These are phyloP conservation scores for Drosophila takahashii DNA, from an alignment of 1,140 invertebrate species.

Conservation along the genomic window DNA sequence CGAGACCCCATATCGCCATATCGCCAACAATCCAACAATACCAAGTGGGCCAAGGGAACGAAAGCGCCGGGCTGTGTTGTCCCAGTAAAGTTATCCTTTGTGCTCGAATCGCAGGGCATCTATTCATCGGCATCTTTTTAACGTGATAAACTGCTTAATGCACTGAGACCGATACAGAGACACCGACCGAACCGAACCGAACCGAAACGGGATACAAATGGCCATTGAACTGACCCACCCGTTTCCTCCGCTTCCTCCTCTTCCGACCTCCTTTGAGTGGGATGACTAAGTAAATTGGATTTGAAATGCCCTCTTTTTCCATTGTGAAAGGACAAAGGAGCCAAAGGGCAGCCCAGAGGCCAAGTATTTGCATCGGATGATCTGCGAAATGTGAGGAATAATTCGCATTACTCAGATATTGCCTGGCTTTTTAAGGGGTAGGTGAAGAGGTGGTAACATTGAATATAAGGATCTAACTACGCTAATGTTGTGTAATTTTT, in stretches of 20 bases:
- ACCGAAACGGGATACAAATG: constrained; percentile 28
- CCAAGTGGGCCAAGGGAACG: not conserved
- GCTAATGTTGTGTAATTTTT: no score
- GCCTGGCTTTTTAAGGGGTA: not conserved
- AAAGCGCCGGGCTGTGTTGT: constrained; percentile 2
- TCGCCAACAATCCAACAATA: not conserved
- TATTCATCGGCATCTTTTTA: constrained; percentile 78
- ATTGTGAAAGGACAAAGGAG: constrained; percentile 27
- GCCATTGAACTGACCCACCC: constrained; percentile 40
- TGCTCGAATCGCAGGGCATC: constrained; percentile 31
- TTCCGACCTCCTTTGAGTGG: constrained; percentile 22
- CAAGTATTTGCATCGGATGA: constrained; percentile 28
- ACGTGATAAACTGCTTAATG: constrained; percentile 78
- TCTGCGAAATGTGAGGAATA: constrained; percentile 10
- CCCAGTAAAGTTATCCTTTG: constrained; percentile 55
- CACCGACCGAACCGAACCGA: constrained; percentile 7
- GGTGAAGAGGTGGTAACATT: no score
- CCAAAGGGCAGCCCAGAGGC: not conserved
- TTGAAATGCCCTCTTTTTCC: constrained; percentile 40
- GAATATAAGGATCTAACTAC: not conserved
- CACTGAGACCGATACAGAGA: constrained; percentile 41
- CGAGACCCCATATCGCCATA: not conserved
- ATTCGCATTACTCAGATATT: constrained; percentile 1
- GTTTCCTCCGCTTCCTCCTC: not conserved
- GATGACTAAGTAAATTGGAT: constrained; percentile 72